Conservation (phyloP, 2,797 vertebrate genomes). For the Coilia nasus region DNA sequence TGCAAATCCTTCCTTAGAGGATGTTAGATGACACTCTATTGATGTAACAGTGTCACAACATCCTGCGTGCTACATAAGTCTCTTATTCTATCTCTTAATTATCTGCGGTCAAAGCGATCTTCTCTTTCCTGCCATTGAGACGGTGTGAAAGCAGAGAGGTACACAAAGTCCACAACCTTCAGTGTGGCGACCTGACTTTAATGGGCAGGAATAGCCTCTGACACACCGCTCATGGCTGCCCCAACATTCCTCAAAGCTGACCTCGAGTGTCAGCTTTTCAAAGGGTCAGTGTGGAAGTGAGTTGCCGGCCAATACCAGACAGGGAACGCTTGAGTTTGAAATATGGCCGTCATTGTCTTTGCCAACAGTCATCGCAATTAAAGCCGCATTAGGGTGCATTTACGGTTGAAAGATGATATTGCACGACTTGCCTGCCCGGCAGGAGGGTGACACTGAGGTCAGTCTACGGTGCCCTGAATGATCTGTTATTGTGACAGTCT, state of each 20-base stretch:
- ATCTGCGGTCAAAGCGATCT: conserved; percentile 13
- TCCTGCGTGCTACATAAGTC: conserved; percentile 16
- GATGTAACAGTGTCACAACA: background rate
- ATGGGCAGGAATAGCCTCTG: background rate
- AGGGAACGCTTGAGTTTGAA: background rate
- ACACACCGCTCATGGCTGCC: background rate
- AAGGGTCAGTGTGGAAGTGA: background rate
- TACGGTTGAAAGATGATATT: conserved; percentile 18
- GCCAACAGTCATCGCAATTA: conserved; percentile 10
- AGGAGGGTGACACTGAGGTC: background rate
- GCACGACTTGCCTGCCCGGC: background rate
- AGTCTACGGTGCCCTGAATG: background rate
- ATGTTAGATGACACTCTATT: background rate
- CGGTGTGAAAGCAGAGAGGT: background rate
- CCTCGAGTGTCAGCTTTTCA: background rate
- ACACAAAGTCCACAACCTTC: background rate
- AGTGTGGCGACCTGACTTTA: background rate
- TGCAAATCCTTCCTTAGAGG: background rate
- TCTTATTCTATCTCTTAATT: no score
- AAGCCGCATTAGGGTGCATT: background rate
- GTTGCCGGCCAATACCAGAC: background rate
- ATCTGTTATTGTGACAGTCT: conserved; percentile 12
- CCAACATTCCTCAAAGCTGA: conserved; percentile 8
- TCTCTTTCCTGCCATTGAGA: conserved; percentile 32
- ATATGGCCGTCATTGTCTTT: conserved; percentile 11